Evolutionary conservation across 2,797 vertebrate genomes (phyloP), one percentile per base, ranked within the genome.

Genomic region (Lutjanus argentimaculatus): DNA sequence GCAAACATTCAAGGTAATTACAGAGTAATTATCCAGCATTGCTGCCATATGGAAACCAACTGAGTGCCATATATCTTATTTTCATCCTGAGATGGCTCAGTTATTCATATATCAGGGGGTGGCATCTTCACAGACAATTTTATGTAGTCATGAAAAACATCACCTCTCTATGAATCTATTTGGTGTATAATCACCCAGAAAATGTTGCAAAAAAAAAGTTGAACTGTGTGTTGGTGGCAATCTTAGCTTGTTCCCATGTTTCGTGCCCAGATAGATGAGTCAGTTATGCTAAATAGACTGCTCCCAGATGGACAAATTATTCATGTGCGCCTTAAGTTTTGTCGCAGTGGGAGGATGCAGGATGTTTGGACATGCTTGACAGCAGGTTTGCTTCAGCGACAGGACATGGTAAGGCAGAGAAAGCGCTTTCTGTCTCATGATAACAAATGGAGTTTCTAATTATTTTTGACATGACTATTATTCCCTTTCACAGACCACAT

Each of bases 1-100:
- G 91, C 90, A 93, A 93, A 93, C 88, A 94, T 93, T 89, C 85
- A 83, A 93, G 77, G 93, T 94, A 95, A 95, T 95, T 95, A 95
- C 53, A 43, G 80, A 88, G 85, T 93, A 92, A 95, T 95, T 94
- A 95, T 86, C 89, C 85, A 69, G 69, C 82, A 91, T 80, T 80
- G 77, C 86, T 45, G 85, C 94, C 95, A 95, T 95, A 95, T 95
- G 93, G 94, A 94, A 89, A 88, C 85, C 80, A 72, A 87, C 68
- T 17, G 84, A 87, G 84, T 16, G 57, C 80, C 80, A 87, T 95
- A 88, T 75, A 90, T 94, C 94, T 92, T 93, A 65, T 87, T 89
- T 89, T 82, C 75, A 85, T 82, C 64, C 57, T 4, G 62, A 84
- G 68, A 82, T 76, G 77, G 57, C 67, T 82, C 65, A 16, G 55